Percentiles rank a stretch among this genome's conserved stretches.
phyloP scores from a whole-genome alignment of 2,888 invertebrate species.

The Prionchulus punctatus region DNA sequence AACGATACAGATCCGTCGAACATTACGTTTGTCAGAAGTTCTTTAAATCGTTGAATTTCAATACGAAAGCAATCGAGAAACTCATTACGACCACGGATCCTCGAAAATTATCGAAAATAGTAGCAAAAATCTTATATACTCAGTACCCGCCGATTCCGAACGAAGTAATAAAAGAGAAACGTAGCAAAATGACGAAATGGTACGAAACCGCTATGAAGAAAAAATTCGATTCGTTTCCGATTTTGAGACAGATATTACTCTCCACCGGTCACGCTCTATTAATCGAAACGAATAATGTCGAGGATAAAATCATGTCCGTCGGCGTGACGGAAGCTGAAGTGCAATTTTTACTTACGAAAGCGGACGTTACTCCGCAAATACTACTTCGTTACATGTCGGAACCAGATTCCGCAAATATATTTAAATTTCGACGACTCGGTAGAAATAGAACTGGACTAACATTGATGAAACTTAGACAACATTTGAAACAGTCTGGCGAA shows the following conservation, averaged over 20 bases:
- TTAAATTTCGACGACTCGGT: neutral
- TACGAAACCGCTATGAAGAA: constrained; percentile 12
- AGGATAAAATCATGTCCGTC: neutral
- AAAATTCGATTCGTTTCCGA: constrained; percentile 23
- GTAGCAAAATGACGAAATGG: constrained; percentile 23
- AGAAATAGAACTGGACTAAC: neutral
- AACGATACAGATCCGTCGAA: constrained; percentile 10
- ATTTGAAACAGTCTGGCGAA: neutral
- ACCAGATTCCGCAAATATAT: no score
- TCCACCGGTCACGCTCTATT: constrained; percentile 26
- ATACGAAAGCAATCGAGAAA: constrained; percentile 23
- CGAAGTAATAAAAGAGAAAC: constrained; percentile 24
- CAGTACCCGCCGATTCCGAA: neutral
- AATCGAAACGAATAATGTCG: constrained; percentile 16
- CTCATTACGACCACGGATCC: constrained; percentile 24
- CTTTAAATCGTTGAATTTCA: constrained; percentile 19
- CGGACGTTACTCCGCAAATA: no score
- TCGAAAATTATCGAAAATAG: constrained; percentile 15
- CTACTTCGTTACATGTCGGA: no score
- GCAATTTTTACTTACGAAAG: neutral
- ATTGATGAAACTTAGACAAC: neutral
- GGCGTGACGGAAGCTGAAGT: neutral
- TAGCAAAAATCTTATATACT: neutral
- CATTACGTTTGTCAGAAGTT: constrained; percentile 13
- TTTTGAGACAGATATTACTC: constrained; percentile 25